Evolutionary conservation across 2,113 vertebrate genomes (phyloP), one percentile per base, ranked within the genome.

Genomic region (Poeciliopsis prolifica): DNA sequence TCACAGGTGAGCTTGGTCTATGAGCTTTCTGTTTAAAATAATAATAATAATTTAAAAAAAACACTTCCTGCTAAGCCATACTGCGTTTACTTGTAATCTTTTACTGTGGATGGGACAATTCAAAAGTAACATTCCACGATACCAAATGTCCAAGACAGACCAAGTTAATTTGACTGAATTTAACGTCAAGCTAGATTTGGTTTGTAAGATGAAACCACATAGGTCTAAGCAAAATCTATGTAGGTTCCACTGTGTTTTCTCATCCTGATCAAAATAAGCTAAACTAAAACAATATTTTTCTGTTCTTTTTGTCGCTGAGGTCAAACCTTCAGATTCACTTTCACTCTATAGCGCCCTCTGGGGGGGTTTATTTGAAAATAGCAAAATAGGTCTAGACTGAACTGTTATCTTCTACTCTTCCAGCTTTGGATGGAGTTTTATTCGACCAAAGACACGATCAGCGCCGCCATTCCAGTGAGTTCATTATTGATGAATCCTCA

Each of bases 371-470:
- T 7, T 29, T 30, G 24, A 26, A 10, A 58, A 10, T 24, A 0
- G 51, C 24, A 58, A 22, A 24, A 1, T 58, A 24, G 51, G 2
- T 24, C 7, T 11, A 24, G 24, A n/a, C 22, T 58, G 51, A 58
- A 24, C 24, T 10, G n/a, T n/a, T 24, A 48, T 58, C 51, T 22
- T n/a, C 7, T n/a, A 3, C 65, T 80, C 72, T 91, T 73, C n/a
- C 91, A 99, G 98, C 96, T 99, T 64, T 99, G 97, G 98, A 96
- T 94, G 91, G 92, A 95, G 29, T 97, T 96, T 91, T 98, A 95
- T 88, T 93, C 97, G 66, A 90, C 89, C 33, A 96, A 96, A 90
- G 96, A 99, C 87, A 97, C 97, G 0, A 94, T 99, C 92, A 97
- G 96, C 60, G 97, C 98, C 15, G 95, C 96, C 87, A 97, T 99